Base-by-base conservation (phyloP, 1,140 invertebrate genomes). In the Hypsibius dujardini region DNA sequence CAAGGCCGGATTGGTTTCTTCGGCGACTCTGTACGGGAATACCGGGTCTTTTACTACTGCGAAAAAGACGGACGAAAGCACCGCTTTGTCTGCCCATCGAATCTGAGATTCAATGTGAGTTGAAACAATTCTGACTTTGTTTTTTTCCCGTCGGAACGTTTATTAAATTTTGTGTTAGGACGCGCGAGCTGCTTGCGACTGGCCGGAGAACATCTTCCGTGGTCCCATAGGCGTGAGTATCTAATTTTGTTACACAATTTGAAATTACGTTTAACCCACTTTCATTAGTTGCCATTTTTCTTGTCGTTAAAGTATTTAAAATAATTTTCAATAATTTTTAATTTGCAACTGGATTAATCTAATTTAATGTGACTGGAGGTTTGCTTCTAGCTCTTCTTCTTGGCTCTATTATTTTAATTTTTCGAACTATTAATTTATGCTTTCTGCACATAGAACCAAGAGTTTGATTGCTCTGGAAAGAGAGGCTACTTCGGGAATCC, bases 11-110 rank as follows among this genome's bases (percentile, higher is more conserved):
- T 42, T 45, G 62, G 62, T 3, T 67, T 67, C 42, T 67, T 67
- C 62, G 62, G 62, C 7, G 62, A 67, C 42, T 67, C 62, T 15
- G 62, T 42, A 7, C 12, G 62, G 3, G 62, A 67, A 67, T 67
- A 67, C 42, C 62, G 62, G 12, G 62, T 67, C 12, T 67, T 67
- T 45, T 67, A 67, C 42, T 67, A 67, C 62, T 67, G 62, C 62
- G 62, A 67, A 67, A 12, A 45, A 67, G 62, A 67, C 45, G 62
- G 62, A 67, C 12, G 62, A 42, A 67, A 67, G 42, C 62, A 67
- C 42, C 62, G 62, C 3, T 67, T 67, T 45, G 62, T 67, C 45
- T 67, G 62, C 62, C 62, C 62, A 3, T 67, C 62, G 3, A 67
- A 67, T 45, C 42, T 67, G 3, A 12, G 62, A 45, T 67, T 67